Conservation (phyloP, 1,140 invertebrate genomes). For the Drosophila novamexicana region DNA sequence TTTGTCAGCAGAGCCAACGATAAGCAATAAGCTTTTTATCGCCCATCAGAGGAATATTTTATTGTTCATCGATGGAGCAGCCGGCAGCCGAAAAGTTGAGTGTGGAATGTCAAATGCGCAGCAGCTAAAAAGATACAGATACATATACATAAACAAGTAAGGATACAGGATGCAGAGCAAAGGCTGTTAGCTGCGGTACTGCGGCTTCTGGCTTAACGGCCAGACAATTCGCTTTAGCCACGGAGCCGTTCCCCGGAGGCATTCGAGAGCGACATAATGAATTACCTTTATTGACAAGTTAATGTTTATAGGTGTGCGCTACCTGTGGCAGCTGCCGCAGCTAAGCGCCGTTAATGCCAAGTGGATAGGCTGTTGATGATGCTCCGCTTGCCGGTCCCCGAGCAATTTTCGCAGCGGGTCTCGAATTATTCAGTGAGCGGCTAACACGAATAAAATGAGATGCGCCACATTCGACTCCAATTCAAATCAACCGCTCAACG, state of each 20-base stretch:
- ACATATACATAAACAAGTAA: neutral
- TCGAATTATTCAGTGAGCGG: conserved; percentile 71
- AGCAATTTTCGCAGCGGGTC: conserved; percentile 51
- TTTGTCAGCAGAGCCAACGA: conserved; percentile 7
- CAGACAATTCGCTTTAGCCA: conserved; percentile 49
- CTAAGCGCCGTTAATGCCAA: conserved; percentile 65
- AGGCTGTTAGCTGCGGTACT: conserved; percentile 1
- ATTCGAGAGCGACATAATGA: conserved; percentile 83
- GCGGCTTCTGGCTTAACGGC: conserved; percentile 17
- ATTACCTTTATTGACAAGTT: conserved; percentile 84
- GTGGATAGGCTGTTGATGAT: conserved; percentile 77
- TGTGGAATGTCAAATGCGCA: conserved; percentile 57
- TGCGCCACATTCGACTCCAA: conserved; percentile 59
- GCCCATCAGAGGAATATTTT: conserved; percentile 72
- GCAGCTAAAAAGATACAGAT: conserved; percentile 16
- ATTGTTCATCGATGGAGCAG: conserved; percentile 51
- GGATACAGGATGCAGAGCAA: conserved; percentile 1
- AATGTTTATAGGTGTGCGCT: conserved; percentile 80
- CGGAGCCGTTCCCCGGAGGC: conserved; percentile 44
- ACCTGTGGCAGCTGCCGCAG: conserved; percentile 48
- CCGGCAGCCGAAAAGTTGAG: conserved; percentile 31
- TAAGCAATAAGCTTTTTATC: conserved; percentile 78
- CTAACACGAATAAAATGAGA: conserved; percentile 45
- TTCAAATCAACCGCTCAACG: conserved; percentile 62
- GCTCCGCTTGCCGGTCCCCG: conserved; percentile 54